Percentiles rank a stretch among this genome's conserved stretches.
Evolutionary conservation across 2,797 vertebrate species (phyloP).

Genomic region (Tapera naevia): DNA sequence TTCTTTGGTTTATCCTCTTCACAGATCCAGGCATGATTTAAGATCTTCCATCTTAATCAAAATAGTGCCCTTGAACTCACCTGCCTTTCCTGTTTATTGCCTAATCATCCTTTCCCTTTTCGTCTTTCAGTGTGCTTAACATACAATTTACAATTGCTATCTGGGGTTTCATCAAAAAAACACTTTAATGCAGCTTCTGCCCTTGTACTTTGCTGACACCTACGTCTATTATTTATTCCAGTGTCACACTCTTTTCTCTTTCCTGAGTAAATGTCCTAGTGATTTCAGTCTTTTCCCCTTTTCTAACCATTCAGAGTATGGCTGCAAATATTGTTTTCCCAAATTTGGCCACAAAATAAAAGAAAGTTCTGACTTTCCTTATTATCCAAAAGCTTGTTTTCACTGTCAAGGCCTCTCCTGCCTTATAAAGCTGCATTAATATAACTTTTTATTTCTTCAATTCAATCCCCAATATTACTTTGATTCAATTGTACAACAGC

Average conservation of each 20-base stretch:
- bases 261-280: background rate
- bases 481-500: background rate
- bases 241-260: background rate
- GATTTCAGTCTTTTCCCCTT: background rate
- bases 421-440: background rate
- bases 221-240: background rate
- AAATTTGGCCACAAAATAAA: background rate
- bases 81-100: background rate
- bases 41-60: background rate
- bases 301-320: background rate
- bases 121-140: background rate
- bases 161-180: background rate
- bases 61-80: background rate
- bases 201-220: background rate
- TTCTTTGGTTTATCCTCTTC: background rate
- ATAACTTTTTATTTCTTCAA: background rate
- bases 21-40: background rate
- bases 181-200: background rate
- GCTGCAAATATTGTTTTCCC: background rate
- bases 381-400: background rate
- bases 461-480: background rate
- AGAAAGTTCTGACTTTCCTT: background rate
- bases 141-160: background rate
- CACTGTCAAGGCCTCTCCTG: background rate
- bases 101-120: background rate